Percentiles rank a stretch among this genome's conserved stretches.
These are phyloP conservation scores for Lutraria lutraria DNA, from an alignment of 2,888 invertebrate genomes.

Conservation along the genomic window DNA sequence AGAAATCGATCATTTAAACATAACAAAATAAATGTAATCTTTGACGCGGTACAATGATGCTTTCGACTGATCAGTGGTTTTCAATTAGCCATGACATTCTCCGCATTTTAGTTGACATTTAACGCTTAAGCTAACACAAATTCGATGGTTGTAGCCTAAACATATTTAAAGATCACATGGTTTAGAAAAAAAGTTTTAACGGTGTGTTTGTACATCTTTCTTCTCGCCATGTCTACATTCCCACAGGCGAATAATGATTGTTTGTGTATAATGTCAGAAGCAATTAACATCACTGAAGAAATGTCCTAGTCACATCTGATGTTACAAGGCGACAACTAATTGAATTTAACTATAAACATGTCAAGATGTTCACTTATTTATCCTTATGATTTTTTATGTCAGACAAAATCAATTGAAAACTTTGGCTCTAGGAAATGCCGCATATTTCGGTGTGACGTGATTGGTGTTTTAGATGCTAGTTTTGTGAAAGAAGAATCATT, in stretches of 20 bases:
- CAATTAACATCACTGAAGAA: neutral
- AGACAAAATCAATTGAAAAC: no score
- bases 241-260: neutral
- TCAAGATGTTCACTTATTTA: neutral
- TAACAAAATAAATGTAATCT: neutral
- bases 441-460: no score
- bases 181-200: neutral
- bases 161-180: neutral
- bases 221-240: neutral
- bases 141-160: neutral
- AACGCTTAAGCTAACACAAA: neutral
- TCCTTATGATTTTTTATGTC: neutral
- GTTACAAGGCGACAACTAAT: neutral
- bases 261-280: neutral
- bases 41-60: neutral
- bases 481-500: no score
- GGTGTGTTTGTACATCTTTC: neutral
- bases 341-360: neutral
- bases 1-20: neutral
- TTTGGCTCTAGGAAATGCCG: neutral
- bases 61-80: neutral
- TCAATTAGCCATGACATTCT: neutral
- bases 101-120: neutral
- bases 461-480: neutral
- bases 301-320: neutral